A percentile compares a stretch with the other conserved stretches of the same genome.
These are phyloP conservation scores for Pelecanoides urinatrix DNA, from an alignment of 2,113 vertebrate genomes.

Conservation along the genomic window DNA sequence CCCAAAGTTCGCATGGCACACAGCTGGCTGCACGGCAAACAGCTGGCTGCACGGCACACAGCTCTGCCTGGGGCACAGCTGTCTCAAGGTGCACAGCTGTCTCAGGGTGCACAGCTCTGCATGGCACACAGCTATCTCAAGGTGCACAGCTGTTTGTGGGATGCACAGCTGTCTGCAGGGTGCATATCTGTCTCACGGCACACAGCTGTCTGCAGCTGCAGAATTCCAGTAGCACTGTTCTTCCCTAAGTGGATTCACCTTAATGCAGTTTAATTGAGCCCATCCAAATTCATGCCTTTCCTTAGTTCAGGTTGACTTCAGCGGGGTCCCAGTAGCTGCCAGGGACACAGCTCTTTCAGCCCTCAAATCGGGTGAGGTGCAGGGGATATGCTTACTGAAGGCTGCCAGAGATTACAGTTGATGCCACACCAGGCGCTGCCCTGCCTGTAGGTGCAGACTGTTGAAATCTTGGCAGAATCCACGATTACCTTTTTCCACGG, in stretches of 20 bases:
- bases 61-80: neutral
- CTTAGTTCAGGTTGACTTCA: neutral
- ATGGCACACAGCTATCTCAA: neutral
- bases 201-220: neutral
- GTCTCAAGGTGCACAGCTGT: neutral
- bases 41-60: neutral
- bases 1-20: neutral
- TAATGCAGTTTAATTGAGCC: neutral
- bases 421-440: neutral
- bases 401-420: neutral
- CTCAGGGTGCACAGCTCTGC: neutral
- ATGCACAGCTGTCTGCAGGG: neutral
- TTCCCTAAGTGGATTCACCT: neutral
- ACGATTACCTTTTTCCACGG: neutral
- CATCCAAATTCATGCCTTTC: neutral
- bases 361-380: neutral
- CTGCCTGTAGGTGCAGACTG: neutral
- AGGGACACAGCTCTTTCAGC: neutral
- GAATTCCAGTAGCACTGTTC: neutral
- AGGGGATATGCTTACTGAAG: fast-evolving
- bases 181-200: neutral
- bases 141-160: neutral
- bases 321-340: neutral
- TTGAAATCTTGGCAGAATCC: neutral
- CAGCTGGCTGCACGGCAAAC: neutral